Conservation (phyloP, 2,113 vertebrate genomes). For the Pteropus alecto region DNA sequence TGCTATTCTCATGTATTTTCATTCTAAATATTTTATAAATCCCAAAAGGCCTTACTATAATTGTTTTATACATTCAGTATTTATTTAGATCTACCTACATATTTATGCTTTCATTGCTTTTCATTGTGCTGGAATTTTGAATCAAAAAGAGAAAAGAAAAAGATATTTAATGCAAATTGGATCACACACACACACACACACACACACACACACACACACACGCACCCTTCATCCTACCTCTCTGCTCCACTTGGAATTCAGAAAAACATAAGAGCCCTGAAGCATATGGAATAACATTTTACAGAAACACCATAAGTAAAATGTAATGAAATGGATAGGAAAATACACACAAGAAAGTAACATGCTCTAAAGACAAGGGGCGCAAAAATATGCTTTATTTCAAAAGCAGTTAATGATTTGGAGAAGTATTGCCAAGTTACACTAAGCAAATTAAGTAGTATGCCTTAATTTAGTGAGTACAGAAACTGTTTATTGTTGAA, state of each 20-base stretch:
- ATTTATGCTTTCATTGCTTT: slow-evolving; percentile 12
- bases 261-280: slow-evolving; percentile 4
- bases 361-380: not conserved
- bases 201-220: not conserved
- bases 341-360: slow-evolving; percentile 35
- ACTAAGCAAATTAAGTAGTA: slow-evolving; percentile 46
- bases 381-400: slow-evolving; percentile 50
- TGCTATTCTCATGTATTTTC: slow-evolving; percentile 28
- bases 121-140: slow-evolving; percentile 36
- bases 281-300: not conserved
- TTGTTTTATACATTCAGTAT: not conserved
- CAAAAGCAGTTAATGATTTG: slow-evolving; percentile 52
- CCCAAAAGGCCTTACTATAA: not conserved
- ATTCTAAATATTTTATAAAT: slow-evolving; percentile 35
- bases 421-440: slow-evolving; percentile 50
- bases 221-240: not conserved
- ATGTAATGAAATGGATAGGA: slow-evolving; percentile 28
- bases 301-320: slow-evolving; percentile 12
- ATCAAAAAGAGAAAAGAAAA: not conserved
- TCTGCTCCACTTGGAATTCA: slow-evolving; percentile 38
- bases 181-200: not conserved
- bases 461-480: slow-evolving; percentile 45
- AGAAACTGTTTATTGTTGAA: slow-evolving; percentile 62
- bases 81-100: not conserved
- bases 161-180: not conserved